phyloP scores from a whole-genome alignment of 1,140 invertebrate species.

The Penaeus vannamei region DNA sequence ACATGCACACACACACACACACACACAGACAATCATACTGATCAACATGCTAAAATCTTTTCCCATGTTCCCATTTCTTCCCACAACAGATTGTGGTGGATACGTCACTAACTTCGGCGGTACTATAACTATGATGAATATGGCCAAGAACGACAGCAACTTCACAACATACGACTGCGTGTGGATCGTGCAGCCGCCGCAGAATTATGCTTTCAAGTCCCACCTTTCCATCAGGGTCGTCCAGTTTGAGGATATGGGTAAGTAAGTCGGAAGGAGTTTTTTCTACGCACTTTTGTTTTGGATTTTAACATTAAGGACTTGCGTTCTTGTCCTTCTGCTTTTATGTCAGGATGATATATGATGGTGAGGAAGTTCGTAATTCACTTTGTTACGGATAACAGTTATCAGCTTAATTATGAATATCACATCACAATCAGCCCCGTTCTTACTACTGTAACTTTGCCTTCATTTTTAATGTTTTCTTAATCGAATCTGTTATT shows the following conservation, averaged over 20 bases:
- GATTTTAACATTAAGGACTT: not conserved
- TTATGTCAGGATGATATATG: too few relatives aligned
- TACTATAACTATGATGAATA: constrained; percentile 85
- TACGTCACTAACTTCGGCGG: constrained; percentile 82
- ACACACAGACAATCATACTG: not conserved
- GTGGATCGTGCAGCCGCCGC: constrained; percentile 81
- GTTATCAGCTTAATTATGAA: too few relatives aligned
- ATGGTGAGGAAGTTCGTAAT: too few relatives aligned
- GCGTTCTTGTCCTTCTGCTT: too few relatives aligned
- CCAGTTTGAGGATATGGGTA: constrained; percentile 80
- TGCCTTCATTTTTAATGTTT: too few relatives aligned
- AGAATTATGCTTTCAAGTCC: constrained; percentile 79
- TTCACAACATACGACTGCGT: constrained; percentile 80
- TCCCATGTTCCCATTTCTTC: not conserved
- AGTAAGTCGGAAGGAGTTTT: constrained; percentile 70
- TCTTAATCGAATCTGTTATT: too few relatives aligned
- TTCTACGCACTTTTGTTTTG: not conserved
- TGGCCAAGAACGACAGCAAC: constrained; percentile 70
- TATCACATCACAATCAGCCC: too few relatives aligned
- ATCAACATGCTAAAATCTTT: not conserved
- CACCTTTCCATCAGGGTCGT: constrained; percentile 81
- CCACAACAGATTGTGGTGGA: constrained; percentile 79
- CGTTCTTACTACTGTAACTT: too few relatives aligned
- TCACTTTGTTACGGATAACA: too few relatives aligned
- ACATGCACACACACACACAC: not conserved